Evolutionary conservation across 2,797 vertebrate genomes (phyloP).

Genomic region (Knipowitschia caucasica): DNA sequence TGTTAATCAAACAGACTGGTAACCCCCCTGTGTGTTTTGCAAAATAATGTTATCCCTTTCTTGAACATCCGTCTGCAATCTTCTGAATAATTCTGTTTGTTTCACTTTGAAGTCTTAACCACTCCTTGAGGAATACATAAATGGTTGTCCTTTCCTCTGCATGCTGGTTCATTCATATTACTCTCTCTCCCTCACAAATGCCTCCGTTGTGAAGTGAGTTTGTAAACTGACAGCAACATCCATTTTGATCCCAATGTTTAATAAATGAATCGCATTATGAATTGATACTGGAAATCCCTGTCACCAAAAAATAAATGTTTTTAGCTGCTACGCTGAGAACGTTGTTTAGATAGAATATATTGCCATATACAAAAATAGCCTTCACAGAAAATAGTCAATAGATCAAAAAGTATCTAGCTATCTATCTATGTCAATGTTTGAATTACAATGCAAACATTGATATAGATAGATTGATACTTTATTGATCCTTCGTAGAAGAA

Average conservation of each 20-base stretch:
- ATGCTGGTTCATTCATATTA: slow-evolving; percentile 16
- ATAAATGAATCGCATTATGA: slow-evolving; percentile 8
- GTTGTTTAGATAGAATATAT: slow-evolving; percentile 15
- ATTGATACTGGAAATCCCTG: neutral
- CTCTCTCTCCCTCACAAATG: slow-evolving; percentile 23
- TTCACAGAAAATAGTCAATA: neutral
- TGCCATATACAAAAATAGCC: neutral
- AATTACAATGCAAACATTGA: too few relatives aligned
- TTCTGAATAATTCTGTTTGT: slow-evolving; percentile 62
- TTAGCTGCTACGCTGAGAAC: slow-evolving; percentile 31
- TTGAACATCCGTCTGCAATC: slow-evolving; percentile 34
- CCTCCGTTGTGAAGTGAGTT: slow-evolving; percentile 3
- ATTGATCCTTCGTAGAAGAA: too few relatives aligned
- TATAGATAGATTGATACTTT: too few relatives aligned
- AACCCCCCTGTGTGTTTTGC: slow-evolving; percentile 35
- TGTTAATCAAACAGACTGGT: slow-evolving; percentile 13
- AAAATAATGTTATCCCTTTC: slow-evolving; percentile 28
- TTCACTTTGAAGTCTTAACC: slow-evolving; percentile 50
- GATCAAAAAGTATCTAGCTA: too few relatives aligned
- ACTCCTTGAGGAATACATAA: slow-evolving; percentile 26
- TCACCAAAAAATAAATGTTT: neutral
- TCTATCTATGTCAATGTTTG: too few relatives aligned
- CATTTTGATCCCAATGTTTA: neutral
- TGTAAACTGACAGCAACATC: slow-evolving; percentile 1
- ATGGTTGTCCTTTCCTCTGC: slow-evolving; percentile 37